These are phyloP conservation scores for Labeo calbasu DNA, from an alignment of 2,797 vertebrate genomes.

Conservation along the genomic window DNA sequence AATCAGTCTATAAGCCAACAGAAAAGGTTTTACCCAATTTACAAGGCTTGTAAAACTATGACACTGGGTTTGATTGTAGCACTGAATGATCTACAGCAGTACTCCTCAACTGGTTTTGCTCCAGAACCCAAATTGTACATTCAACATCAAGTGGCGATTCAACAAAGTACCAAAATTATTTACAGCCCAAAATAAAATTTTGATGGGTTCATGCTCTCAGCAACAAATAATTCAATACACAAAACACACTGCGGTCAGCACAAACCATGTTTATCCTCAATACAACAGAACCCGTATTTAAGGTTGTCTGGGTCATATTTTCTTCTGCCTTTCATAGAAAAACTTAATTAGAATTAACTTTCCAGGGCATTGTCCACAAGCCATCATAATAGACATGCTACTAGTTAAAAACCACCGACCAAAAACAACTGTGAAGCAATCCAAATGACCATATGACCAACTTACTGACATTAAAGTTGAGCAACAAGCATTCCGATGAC, in stretches of 20 bases:
- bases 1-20: constrained; percentile 12
- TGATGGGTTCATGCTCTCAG: background rate
- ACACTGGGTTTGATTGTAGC: background rate
- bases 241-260: background rate
- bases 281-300: background rate
- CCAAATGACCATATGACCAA: background rate
- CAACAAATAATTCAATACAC: background rate
- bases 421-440: background rate
- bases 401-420: background rate
- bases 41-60: background rate
- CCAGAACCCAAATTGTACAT: background rate
- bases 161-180: background rate
- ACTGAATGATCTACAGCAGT: background rate
- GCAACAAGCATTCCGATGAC: background rate
- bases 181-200: background rate
- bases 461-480: background rate
- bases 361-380: background rate
- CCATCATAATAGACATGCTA: background rate
- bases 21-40: background rate
- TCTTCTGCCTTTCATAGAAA: no score
- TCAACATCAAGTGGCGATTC: background rate
- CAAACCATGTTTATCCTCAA: constrained; percentile 20
- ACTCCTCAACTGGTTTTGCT: background rate
- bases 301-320: background rate
- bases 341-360: background rate